Conservation (phyloP, 2,888 invertebrate genomes). For the Sympetrum striolatum region DNA sequence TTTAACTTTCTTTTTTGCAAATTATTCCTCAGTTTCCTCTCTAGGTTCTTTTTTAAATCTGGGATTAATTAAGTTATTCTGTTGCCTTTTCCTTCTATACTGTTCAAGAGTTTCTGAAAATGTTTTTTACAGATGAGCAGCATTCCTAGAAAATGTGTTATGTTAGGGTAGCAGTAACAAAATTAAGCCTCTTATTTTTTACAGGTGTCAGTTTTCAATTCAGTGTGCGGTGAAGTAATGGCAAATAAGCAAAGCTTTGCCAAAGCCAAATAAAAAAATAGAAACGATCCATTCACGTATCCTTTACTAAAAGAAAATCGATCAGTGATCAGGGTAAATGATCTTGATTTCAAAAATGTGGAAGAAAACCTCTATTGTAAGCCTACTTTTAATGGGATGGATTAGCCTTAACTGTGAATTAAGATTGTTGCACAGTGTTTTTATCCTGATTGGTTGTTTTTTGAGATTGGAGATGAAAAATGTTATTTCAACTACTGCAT, state of each 20-base stretch:
- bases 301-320: slow-evolving; percentile 13
- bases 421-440: background rate
- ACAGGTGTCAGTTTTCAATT: slow-evolving; percentile 17
- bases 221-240: background rate
- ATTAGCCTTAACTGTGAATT: slow-evolving; percentile 9
- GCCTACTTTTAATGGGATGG: background rate
- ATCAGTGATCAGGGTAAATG: background rate
- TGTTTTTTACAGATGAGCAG: background rate
- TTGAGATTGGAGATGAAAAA: background rate
- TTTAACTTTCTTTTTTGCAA: no score
- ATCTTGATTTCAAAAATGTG: background rate
- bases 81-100: background rate
- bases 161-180: background rate
- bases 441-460: background rate
- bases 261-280: background rate
- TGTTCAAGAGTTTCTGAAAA: background rate
- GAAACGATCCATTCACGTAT: background rate
- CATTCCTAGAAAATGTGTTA: background rate
- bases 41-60: no score
- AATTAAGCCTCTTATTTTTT: background rate
- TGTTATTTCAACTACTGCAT: background rate
- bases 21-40: no score
- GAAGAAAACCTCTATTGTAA: background rate
- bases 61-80: no score
- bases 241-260: background rate